These are phyloP conservation scores for Urosaurus nigricauda DNA, from an alignment of 2,797 vertebrate genomes.

Conservation along the genomic window DNA sequence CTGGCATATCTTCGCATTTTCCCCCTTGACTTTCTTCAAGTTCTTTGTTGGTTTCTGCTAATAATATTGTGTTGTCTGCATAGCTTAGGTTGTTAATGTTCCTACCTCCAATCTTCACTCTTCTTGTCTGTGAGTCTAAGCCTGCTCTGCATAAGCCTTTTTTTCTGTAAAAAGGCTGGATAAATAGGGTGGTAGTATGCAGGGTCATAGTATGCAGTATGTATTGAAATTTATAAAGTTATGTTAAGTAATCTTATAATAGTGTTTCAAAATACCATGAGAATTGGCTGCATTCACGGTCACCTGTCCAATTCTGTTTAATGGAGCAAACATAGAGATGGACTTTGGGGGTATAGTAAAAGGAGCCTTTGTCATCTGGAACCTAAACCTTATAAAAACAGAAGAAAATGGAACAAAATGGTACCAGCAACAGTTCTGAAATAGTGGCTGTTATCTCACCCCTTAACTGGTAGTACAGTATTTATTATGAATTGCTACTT, in stretches of 20 bases:
- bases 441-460: not conserved
- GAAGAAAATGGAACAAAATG: not conserved
- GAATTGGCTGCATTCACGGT: not conserved
- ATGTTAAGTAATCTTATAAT: not conserved
- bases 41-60: too few relatives aligned
- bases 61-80: too few relatives aligned
- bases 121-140: too few relatives aligned
- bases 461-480: not conserved
- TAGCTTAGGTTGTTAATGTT: too few relatives aligned
- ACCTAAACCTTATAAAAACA: not conserved
- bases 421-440: not conserved
- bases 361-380: not conserved
- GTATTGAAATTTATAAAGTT: not conserved
- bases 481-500: constrained; percentile 12
- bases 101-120: too few relatives aligned
- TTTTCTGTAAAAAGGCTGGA: too few relatives aligned
- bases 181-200: too few relatives aligned
- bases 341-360: not conserved
- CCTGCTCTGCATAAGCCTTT: too few relatives aligned
- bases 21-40: too few relatives aligned
- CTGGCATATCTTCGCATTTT: too few relatives aligned
- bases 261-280: not conserved
- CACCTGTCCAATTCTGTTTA: too few relatives aligned
- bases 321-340: not conserved
- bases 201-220: too few relatives aligned